Base-by-base conservation (phyloP, 2,888 invertebrate species). In the Chloromyia formosa region DNA sequence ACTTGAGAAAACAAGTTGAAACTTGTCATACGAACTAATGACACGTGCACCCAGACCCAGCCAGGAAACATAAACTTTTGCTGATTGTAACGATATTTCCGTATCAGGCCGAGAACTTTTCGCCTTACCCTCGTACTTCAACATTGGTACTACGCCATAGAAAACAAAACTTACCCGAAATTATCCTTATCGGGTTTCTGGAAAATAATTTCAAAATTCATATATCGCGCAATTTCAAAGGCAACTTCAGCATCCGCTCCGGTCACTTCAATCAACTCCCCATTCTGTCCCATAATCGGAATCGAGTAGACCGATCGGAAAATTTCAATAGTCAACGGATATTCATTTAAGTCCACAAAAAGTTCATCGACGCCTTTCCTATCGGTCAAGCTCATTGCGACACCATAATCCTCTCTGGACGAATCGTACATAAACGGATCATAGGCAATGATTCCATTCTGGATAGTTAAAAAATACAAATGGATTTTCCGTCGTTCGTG, bases 111-210 rank as follows among this genome's bases (percentile, higher is more conserved):
- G n/a, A n/a, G n/a, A n/a, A n/a, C n/a, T n/a, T n/a, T n/a, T n/a
- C n/a, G n/a, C n/a, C n/a, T n/a, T n/a, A n/a, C n/a, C n/a, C n/a
- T n/a, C n/a, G n/a, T n/a, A n/a, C n/a, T n/a, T n/a, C n/a, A n/a
- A n/a, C n/a, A n/a, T n/a, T n/a, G n/a, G n/a, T n/a, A n/a, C n/a
- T n/a, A n/a, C n/a, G n/a, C n/a, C n/a, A n/a, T n/a, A n/a, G n/a
- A n/a, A n/a, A n/a, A n/a, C n/a, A n/a, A n/a, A n/a, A n/a, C 80
- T 79, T 75, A 84, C 84, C 85, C 85, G 77, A 83, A 85, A 75
- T 80, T 82, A 42, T 78, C 78, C 10, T 80, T 79, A 76, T 83
- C 82, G 0, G 84, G 81, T 80, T 81, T 79, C 9, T 79, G 75
- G 7, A 81, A 79, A 9, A 80, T 72, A 1, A 82, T 74, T 0